These are phyloP conservation scores for Amblyopsis rosae DNA, from an alignment of 2,113 vertebrate genomes.

Conservation along the genomic window DNA sequence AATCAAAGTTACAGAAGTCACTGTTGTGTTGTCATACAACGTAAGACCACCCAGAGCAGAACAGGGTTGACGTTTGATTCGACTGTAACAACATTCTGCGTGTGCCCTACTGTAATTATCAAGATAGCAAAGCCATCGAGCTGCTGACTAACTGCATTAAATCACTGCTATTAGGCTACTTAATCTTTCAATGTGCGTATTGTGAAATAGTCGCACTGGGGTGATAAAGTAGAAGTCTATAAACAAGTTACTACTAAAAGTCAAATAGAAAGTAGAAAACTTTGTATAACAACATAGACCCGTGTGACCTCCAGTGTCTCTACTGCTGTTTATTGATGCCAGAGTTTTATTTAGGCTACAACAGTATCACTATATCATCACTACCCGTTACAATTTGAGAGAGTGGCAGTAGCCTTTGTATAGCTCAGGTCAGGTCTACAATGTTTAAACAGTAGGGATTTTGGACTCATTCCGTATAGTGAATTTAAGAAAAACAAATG, in stretches of 20 bases:
- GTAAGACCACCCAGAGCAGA: background rate
- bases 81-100: conserved; percentile 12
- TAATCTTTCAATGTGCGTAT: conserved; percentile 40
- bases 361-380: conserved; percentile 5
- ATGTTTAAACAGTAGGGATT: conserved; percentile 23
- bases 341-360: conserved; percentile 4
- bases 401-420: background rate
- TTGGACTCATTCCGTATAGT: conserved; percentile 39
- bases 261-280: too few relatives aligned
- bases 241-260: too few relatives aligned
- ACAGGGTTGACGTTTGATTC: conserved; percentile 10
- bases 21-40: conserved; percentile 13
- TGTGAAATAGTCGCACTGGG: conserved; percentile 25
- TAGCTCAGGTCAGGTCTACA: background rate
- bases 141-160: conserved; percentile 42
- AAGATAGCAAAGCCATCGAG: conserved; percentile 34
- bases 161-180: conserved; percentile 16
- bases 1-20: conserved; percentile 1
- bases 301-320: conserved; percentile 9
- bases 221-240: background rate
- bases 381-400: background rate
- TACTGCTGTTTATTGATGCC: background rate
- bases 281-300: background rate
- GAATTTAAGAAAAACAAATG: conserved; percentile 40
- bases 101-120: conserved; percentile 13